These are phyloP conservation scores for Zapus hudsonius DNA, from an alignment of 2,113 vertebrate species.

Conservation along the genomic window DNA sequence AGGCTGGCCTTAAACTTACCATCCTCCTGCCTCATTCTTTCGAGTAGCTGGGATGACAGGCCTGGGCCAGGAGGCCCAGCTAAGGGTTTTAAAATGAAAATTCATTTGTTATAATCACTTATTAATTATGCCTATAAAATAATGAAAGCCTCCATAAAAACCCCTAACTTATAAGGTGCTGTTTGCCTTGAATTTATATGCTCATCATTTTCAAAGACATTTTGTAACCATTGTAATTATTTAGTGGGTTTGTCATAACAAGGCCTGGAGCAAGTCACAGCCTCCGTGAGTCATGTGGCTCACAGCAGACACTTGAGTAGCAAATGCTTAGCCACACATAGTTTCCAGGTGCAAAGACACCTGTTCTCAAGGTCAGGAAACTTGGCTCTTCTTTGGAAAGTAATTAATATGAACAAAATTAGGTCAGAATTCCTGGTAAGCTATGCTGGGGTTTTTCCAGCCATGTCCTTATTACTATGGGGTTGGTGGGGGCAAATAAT, in stretches of 20 bases:
- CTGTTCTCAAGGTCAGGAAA: not conserved
- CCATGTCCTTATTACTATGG: too few species aligned
- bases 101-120: not conserved
- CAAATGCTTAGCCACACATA: not conserved
- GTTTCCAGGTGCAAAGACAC: not conserved
- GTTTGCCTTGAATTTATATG: not conserved
- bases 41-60: too few species aligned
- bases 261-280: not conserved
- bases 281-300: not conserved
- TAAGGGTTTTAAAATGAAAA: not conserved
- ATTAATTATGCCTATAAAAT: slow-evolving; percentile 38
- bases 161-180: not conserved
- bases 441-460: not conserved
- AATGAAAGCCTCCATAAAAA: not conserved
- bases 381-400: not conserved
- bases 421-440: not conserved
- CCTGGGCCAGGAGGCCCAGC: too few species aligned
- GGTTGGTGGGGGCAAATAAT: not conserved
- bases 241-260: not conserved
- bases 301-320: not conserved
- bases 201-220: not conserved
- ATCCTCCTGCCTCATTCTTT: too few species aligned
- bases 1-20: too few species aligned
- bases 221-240: not conserved
- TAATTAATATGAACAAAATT: not conserved